Percentiles rank a stretch among this genome's conserved stretches.
phyloP scores from a whole-genome alignment of 1,140 invertebrate genomes.

The Heliconius congener region DNA sequence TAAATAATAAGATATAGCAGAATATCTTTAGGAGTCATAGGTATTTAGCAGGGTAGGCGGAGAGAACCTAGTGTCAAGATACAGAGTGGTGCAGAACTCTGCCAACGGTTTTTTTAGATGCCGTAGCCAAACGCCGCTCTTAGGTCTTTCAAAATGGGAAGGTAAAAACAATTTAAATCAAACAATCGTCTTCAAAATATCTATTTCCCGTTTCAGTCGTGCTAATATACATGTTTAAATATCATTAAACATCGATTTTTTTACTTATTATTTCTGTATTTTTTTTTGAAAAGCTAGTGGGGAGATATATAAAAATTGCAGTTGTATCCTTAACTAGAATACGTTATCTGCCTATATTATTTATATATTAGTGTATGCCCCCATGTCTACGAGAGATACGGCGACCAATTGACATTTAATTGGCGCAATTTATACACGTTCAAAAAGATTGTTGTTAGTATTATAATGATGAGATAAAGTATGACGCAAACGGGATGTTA shows the following conservation, averaged over 20 bases:
- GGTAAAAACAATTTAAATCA: no score
- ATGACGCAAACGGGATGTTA: background rate
- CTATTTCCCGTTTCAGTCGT: no score
- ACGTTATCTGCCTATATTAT: background rate
- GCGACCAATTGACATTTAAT: slow-evolving; percentile 2
- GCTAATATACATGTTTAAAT: no score
- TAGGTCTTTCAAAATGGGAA: no score
- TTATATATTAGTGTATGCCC: background rate
- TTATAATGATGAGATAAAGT: background rate
- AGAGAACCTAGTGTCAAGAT: no score
- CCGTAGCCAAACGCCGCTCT: no score
- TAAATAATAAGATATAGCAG: background rate
- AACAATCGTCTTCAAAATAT: no score
- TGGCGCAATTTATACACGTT: slow-evolving; percentile 3
- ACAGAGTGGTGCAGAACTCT: no score
- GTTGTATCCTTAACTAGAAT: background rate
- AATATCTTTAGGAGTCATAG: no score
- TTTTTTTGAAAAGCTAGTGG: background rate
- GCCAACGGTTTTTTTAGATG: no score
- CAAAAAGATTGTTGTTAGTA: background rate
- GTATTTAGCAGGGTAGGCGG: no score
- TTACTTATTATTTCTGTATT: no score
- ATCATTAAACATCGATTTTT: background rate
- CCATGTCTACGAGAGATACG: background rate
- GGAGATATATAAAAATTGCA: background rate